A percentile compares a stretch with the other conserved stretches of the same genome.
phyloP scores from a whole-genome alignment of 2,113 vertebrate genomes.

The Sigmodon hispidus region DNA sequence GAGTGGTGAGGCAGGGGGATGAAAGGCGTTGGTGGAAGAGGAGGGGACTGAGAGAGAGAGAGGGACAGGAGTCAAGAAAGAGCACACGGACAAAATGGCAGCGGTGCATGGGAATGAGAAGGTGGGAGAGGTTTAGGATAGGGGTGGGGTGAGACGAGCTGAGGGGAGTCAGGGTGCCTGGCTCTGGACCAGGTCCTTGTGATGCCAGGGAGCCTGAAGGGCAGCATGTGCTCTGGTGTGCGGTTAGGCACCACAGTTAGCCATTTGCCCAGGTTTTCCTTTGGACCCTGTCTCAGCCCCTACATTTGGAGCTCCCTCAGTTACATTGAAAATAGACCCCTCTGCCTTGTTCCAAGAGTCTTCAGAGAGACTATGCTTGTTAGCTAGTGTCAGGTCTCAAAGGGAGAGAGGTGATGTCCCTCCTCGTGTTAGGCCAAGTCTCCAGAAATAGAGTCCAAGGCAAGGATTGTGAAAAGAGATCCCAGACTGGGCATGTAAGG shows the following conservation, averaged over 20 bases:
- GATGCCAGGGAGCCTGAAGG: background rate
- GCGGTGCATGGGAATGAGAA: background rate
- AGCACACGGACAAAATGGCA: background rate
- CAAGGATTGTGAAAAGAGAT: background rate
- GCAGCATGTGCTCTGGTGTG: background rate
- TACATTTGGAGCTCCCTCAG: background rate
- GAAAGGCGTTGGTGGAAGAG: too few species aligned
- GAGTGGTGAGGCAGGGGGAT: too few species aligned
- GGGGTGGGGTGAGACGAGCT: background rate
- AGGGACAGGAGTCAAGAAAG: background rate
- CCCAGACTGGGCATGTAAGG: too few species aligned
- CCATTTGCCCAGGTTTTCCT: background rate
- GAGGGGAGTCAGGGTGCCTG: too few species aligned
- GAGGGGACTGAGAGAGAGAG: background rate
- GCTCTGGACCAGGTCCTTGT: background rate
- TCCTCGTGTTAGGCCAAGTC: background rate
- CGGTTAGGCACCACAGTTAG: background rate
- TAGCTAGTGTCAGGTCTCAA: background rate
- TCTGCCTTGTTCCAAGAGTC: background rate
- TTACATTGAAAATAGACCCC: background rate
- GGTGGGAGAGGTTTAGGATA: background rate
- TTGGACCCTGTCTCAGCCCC: background rate
- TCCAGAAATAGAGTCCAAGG: slow-evolving; percentile 4
- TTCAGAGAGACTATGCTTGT: background rate
- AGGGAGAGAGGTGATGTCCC: background rate